Percentiles rank a stretch among this genome's conserved stretches.
phyloP scores from a whole-genome alignment of 1,140 invertebrate species.

The Brevipalpus yothersi region DNA sequence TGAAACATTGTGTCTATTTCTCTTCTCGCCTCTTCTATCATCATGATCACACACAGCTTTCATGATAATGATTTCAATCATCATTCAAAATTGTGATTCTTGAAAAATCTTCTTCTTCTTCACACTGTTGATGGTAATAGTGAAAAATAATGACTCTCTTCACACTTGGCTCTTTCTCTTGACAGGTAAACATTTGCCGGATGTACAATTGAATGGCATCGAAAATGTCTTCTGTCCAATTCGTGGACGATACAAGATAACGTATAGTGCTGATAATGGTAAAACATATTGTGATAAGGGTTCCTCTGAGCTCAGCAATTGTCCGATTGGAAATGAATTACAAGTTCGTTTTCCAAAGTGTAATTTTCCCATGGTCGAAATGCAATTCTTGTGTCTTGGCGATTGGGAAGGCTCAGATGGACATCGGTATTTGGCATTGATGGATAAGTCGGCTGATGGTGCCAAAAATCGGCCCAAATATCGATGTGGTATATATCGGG shows the following conservation, averaged over 20 bases:
- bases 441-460: slow-evolving; percentile 25
- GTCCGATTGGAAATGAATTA: slow-evolving; percentile 34
- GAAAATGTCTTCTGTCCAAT: slow-evolving; percentile 37
- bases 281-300: slow-evolving; percentile 25
- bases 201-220: slow-evolving; percentile 9
- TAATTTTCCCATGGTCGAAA: slow-evolving; percentile 22
- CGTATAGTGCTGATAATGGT: slow-evolving; percentile 30
- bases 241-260: slow-evolving; percentile 33
- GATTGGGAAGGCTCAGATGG: slow-evolving; percentile 31
- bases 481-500: slow-evolving; percentile 37
- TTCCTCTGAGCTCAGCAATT: slow-evolving; percentile 33
- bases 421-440: slow-evolving; percentile 33
- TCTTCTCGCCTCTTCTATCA: background rate
- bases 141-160: background rate
- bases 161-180: too few species aligned
- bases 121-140: background rate
- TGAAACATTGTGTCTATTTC: background rate
- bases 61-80: background rate
- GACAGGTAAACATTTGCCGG: slow-evolving; percentile 13
- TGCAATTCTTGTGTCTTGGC: slow-evolving; percentile 38
- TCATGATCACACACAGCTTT: background rate
- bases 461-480: slow-evolving; percentile 28
- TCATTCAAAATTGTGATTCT: too few species aligned
- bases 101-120: too few species aligned
- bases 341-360: slow-evolving; percentile 30